Evolutionary conservation across 2,113 vertebrate species (phyloP).

Genomic region (Chamaetylas fuelleborni): DNA sequence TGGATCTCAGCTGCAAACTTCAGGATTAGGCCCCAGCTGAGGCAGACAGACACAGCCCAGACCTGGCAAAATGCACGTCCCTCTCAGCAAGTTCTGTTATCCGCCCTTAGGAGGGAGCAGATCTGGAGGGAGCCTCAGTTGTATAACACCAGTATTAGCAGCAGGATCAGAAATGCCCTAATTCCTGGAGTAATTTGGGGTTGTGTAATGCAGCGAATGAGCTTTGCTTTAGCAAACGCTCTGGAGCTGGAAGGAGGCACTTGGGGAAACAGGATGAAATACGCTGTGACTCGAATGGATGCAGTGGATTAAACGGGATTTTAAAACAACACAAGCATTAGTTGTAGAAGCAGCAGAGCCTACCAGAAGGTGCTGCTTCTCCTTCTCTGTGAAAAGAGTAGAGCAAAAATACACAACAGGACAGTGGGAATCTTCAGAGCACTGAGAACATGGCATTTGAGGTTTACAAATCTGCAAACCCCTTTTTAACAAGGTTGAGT

Average conservation of each 20-base stretch:
- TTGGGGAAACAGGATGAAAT: neutral
- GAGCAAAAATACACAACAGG: neutral
- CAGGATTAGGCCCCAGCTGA: neutral
- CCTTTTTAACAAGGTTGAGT: constrained; percentile 15
- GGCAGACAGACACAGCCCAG: fast-evolving
- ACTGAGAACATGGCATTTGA: neutral
- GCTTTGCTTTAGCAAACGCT: constrained; percentile 24
- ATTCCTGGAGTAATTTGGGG: constrained; percentile 42
- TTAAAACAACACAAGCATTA: constrained; percentile 10
- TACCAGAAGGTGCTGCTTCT: constrained; percentile 17
- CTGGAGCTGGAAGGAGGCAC: neutral
- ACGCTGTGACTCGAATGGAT: neutral
- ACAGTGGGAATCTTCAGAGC: neutral
- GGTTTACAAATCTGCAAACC: constrained; percentile 7
- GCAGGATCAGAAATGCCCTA: constrained; percentile 38
- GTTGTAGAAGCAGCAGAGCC: neutral
- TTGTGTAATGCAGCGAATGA: neutral
- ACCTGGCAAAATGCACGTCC: neutral
- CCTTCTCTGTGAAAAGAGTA: neutral
- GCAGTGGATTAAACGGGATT: constrained; percentile 42
- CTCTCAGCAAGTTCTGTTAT: neutral
- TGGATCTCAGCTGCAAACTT: neutral
- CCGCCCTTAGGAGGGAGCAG: neutral
- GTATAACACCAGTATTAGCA: constrained; percentile 9
- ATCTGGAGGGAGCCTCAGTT: neutral